Evolutionary conservation across 2,113 vertebrate species (phyloP), one percentile per base, ranked within the genome.

Genomic region (Agelaius phoeniceus): DNA sequence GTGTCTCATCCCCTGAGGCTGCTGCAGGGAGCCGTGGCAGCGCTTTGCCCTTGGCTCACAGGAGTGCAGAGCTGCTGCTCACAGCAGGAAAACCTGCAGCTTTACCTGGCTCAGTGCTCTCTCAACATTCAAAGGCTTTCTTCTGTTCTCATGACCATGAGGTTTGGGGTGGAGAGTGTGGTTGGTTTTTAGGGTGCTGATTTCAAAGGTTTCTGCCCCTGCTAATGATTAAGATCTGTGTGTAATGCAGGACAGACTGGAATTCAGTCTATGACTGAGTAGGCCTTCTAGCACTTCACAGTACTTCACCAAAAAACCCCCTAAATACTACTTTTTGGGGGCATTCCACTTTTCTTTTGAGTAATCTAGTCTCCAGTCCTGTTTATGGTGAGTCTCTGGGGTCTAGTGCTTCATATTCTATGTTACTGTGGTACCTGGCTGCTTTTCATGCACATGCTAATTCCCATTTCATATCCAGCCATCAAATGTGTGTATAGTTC

Each of bases 41-140:
- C 0, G 0, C 62, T 68, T 23, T 26, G 24, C 55, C 43, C n/a
- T 57, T 22, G 1, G 10, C 62, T 83, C 31, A 0, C 13, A 3
- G 54, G 21, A 3, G 41, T 54, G 52, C 58, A 52, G 24, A 59
- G 22, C 28, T 28, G 16, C 11, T 35, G 66, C 58, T 76, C 51
- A 6, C 51, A 31, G 0, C 8, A 58, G n/a, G 4, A 54, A 13
- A 57, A 30, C 15, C 4, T 46, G 51, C 63, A 33, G 12, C 46
- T 78, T 13, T 21, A 10, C 2, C 23, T 33, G 39, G 3, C 24
- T 30, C 79, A 28, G 2, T 37, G n/a, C 7, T 57, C 44, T 13
- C 35, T 65, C 41, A 26, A 2, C 6, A 2, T 20, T 33, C 22
- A 30, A 65, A 65, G 37, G 28, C 20, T 54, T 83, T 13, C n/a